Evolutionary conservation across 2,113 vertebrate genomes (phyloP).

Genomic region (Oncorhynchus mykiss): DNA sequence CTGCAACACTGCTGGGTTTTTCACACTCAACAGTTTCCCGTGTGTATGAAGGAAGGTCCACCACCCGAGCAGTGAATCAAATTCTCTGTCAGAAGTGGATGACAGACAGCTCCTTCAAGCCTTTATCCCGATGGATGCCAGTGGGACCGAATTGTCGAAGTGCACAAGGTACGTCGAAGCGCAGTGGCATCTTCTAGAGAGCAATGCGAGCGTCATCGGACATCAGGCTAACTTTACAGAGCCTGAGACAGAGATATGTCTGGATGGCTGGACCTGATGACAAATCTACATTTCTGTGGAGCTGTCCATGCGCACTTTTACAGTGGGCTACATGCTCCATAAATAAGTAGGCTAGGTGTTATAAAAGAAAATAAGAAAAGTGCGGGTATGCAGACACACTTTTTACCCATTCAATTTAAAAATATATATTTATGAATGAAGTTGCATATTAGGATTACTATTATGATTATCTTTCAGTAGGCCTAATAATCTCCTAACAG

Average conservation of each 20-base stretch:
- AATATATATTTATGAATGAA: too few relatives aligned
- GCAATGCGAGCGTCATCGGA: slow-evolving; percentile 33
- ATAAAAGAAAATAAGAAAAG: too few relatives aligned
- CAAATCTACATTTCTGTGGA: slow-evolving; percentile 65
- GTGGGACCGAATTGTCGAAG: slow-evolving; percentile 58
- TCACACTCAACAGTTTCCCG: too few relatives aligned
- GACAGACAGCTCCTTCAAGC: slow-evolving; percentile 46
- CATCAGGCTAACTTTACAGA: slow-evolving; percentile 29
- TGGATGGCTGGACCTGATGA: slow-evolving; percentile 82
- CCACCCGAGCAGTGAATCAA: not conserved
- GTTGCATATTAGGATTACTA: not conserved
- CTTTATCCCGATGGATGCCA: slow-evolving; percentile 64
- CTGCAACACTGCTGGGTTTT: too few relatives aligned
- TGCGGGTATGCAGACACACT: too few relatives aligned
- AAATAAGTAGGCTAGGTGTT: too few relatives aligned
- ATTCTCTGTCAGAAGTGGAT: slow-evolving; percentile 35
- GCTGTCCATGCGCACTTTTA: not conserved
- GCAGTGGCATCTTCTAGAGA: slow-evolving; percentile 52
- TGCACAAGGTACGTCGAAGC: slow-evolving; percentile 58
- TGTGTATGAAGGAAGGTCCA: too few relatives aligned
- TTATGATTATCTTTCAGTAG: too few relatives aligned
- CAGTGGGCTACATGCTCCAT: not conserved
- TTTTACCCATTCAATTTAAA: too few relatives aligned
- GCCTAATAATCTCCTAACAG: too few relatives aligned
- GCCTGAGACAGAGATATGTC: slow-evolving; percentile 66